Percentiles rank a stretch among this genome's conserved stretches.
Evolutionary conservation across 2,113 vertebrate genomes (phyloP).

Genomic region (Megalops atlanticus): DNA sequence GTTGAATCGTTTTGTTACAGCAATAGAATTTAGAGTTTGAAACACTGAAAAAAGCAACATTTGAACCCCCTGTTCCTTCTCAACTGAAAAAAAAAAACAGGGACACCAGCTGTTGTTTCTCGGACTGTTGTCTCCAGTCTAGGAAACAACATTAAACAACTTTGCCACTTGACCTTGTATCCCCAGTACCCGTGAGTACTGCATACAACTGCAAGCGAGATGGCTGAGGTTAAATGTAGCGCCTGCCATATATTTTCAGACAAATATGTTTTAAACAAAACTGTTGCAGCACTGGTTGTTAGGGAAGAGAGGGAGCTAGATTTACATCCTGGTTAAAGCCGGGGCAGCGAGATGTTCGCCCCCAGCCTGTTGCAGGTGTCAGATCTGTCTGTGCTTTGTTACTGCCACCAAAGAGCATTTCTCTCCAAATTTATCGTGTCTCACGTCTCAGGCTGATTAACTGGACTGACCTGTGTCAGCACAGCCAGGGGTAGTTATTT

Average conservation of each 20-base stretch:
- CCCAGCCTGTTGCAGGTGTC: background rate
- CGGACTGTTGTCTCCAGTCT: too few species aligned
- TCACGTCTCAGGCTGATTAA: background rate
- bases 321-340: background rate
- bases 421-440: background rate
- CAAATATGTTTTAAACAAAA: background rate
- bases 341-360: background rate
- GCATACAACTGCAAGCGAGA: background rate
- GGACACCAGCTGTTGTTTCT: background rate
- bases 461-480: conserved; percentile 7
- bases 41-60: background rate
- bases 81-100: background rate
- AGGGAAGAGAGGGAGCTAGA: background rate
- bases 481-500: conserved; percentile 43
- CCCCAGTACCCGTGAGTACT: background rate
- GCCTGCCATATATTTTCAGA: background rate
- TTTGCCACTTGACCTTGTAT: background rate
- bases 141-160: background rate
- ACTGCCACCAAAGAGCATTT: background rate
- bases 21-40: background rate
- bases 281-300: background rate
- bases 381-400: background rate
- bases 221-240: background rate
- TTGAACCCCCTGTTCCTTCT: background rate
- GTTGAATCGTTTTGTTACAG: background rate